Base-by-base conservation (phyloP, 2,888 invertebrate species). In the Hydraecia micacea region DNA sequence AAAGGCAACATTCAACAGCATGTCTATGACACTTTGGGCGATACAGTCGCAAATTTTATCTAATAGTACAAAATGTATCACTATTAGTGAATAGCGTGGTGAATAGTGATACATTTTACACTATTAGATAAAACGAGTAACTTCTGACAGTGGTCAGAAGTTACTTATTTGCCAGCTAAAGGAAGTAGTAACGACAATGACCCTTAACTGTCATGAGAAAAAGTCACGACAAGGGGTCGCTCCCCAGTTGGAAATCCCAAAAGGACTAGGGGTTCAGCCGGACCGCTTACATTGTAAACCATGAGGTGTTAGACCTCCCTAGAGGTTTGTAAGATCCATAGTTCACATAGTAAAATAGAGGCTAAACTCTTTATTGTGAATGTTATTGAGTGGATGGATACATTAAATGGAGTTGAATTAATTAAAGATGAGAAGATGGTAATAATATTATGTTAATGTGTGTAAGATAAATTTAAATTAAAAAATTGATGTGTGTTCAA, bases 171-270 rank as follows among this genome's bases (percentile, higher is more conserved):
- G 8, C 32, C 2, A 68, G 11, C 28, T 15, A 70, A 83, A 85
- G 70, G 21, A 76, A 58, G 68, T 58, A 52, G 42, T 70, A 67
- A 71, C 28, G n/a, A 46, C 36, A 70, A 21, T 36, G 18, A 11
- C 42, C 28, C 13, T n/a, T 70, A 63, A 81, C 46, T 70, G 58
- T 77, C 67, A 86, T 86, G 71, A 77, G 71, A 77, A 81, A 77
- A 68, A 77, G 67, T 58, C 83, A 86, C 73, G 82, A 32, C 3
- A 86, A 60, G 77, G 82, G 83, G 67, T 67, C 28, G 60, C 46
- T 63, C 81, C 77, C 67, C 15, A 8, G n/a, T 39, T 49, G 4
- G 39, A 49, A 77, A 65, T 74, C 82, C 82, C 86, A 65, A 58
- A 65, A 74, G 67, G 52, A 68, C 46, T 21, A 63, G 36, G 68